A percentile compares a stretch with the other conserved stretches of the same genome.
Evolutionary conservation across 1,140 invertebrate species (phyloP).

Genomic region (Drosophila suzukii): DNA sequence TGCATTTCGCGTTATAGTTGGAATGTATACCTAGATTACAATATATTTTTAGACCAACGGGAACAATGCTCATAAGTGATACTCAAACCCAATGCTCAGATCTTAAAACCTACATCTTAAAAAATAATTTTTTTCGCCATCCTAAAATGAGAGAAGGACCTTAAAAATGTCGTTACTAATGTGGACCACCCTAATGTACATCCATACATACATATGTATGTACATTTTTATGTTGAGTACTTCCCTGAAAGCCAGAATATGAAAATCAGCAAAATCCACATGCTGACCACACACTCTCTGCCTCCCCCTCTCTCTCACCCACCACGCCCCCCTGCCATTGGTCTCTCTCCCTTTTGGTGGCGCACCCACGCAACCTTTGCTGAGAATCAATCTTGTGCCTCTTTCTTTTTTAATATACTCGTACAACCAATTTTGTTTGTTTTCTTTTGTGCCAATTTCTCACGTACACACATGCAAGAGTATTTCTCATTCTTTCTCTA

Average conservation of each 20-base stretch:
- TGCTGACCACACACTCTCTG: constrained; percentile 34
- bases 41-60: no score
- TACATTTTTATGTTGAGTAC: constrained; percentile 1
- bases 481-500: constrained; percentile 54
- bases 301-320: neutral
- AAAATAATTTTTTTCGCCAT: no score
- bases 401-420: constrained; percentile 43
- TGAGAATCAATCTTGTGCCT: constrained; percentile 57
- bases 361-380: constrained; percentile 36
- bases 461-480: constrained; percentile 11
- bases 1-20: no score
- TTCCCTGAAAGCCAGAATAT: constrained; percentile 20
- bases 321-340: neutral
- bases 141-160: no score
- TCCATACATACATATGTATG: neutral
- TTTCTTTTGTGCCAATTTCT: constrained; percentile 64
- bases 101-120: no score
- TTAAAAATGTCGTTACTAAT: no score
- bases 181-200: neutral
- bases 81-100: no score
- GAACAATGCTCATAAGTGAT: no score
- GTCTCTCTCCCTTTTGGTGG: neutral
- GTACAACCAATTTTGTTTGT: constrained; percentile 68
- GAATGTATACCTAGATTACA: no score
- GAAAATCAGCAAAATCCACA: constrained; percentile 29